These are phyloP conservation scores for Morpho achilles DNA, from an alignment of 2,888 invertebrate species.

Conservation along the genomic window DNA sequence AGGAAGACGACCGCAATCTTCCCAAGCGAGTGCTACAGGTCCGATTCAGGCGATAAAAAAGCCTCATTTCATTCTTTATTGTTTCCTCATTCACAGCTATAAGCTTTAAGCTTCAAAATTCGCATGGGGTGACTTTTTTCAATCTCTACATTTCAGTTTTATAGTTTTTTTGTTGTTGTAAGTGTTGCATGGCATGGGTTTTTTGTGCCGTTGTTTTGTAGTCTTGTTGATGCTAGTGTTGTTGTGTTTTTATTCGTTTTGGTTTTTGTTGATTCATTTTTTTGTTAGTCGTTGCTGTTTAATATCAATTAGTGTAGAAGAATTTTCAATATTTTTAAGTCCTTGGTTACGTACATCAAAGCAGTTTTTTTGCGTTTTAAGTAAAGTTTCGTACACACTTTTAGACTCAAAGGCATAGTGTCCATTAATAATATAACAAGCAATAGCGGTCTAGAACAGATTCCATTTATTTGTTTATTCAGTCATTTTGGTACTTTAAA, in stretches of 20 bases:
- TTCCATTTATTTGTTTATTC: too few relatives aligned
- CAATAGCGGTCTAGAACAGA: too few relatives aligned
- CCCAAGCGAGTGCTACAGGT: slow-evolving; percentile 96
- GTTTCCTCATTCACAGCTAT: slow-evolving; percentile 31
- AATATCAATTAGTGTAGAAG: too few relatives aligned
- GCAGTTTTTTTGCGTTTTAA: too few relatives aligned
- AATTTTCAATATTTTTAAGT: too few relatives aligned
- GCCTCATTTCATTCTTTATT: slow-evolving; percentile 46
- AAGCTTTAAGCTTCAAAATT: slow-evolving; percentile 40
- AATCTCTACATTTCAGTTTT: slow-evolving; percentile 39
- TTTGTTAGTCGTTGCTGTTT: neutral
- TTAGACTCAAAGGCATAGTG: too few relatives aligned
- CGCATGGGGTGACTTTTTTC: slow-evolving; percentile 40
- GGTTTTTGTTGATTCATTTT: slow-evolving; percentile 26
- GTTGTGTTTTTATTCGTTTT: slow-evolving; percentile 8
- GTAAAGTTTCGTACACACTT: too few relatives aligned
- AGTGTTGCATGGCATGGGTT: slow-evolving; percentile 66
- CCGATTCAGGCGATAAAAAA: slow-evolving; percentile 78
- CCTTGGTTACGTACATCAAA: too few relatives aligned
- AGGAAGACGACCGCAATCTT: slow-evolving; percentile 96
- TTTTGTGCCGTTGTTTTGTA: slow-evolving; percentile 54
- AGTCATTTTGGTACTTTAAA: slow-evolving; percentile 1
- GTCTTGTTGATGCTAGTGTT: slow-evolving; percentile 55
- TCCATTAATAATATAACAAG: too few relatives aligned
- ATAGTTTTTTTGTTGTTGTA: slow-evolving; percentile 35